phyloP scores from a whole-genome alignment of 2,113 vertebrate genomes.

The Chascanopsetta lugubris region DNA sequence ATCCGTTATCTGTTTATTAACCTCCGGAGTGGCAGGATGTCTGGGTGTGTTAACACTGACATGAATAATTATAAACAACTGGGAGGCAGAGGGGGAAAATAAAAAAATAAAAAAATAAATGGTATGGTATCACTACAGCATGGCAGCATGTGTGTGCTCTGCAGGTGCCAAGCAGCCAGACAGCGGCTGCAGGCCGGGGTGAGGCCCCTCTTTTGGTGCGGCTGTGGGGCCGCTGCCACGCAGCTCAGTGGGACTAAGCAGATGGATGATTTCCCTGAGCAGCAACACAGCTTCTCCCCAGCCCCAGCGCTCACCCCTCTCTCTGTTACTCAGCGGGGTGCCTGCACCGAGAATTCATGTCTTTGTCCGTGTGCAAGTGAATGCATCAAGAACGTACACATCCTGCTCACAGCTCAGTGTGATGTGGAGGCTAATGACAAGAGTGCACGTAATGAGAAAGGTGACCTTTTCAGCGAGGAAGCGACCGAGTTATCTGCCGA shows the following conservation, averaged over 20 bases:
- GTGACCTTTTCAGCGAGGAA: background rate
- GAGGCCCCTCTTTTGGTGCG: conserved; percentile 8
- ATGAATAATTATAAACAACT: conserved; percentile 26
- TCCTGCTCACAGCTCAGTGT: conserved; percentile 1
- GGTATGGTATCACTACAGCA: conserved; percentile 5
- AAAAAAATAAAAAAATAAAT: conserved; percentile 10
- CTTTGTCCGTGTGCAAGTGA: conserved; percentile 3
- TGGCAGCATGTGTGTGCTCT: conserved; percentile 17
- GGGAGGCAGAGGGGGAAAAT: background rate
- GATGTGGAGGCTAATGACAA: background rate
- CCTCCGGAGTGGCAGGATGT: conserved; percentile 6
- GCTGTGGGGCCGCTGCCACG: conserved; percentile 23
- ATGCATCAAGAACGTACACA: background rate
- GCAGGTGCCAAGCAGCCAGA: conserved; percentile 30
- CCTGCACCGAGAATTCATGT: conserved; percentile 22
- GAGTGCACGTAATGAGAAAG: background rate
- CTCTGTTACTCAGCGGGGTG: conserved; percentile 9
- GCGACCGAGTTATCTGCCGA: background rate
- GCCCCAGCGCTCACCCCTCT: conserved; percentile 15
- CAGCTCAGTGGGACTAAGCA: conserved; percentile 26
- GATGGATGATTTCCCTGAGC: conserved; percentile 37
- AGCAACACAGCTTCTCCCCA: conserved; percentile 27
- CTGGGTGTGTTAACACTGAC: conserved; percentile 14
- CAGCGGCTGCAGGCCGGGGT: background rate
- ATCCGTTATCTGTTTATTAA: conserved; percentile 15